These are phyloP conservation scores for Enchytraeus crypticus DNA, from an alignment of 2,888 invertebrate species.

Conservation along the genomic window DNA sequence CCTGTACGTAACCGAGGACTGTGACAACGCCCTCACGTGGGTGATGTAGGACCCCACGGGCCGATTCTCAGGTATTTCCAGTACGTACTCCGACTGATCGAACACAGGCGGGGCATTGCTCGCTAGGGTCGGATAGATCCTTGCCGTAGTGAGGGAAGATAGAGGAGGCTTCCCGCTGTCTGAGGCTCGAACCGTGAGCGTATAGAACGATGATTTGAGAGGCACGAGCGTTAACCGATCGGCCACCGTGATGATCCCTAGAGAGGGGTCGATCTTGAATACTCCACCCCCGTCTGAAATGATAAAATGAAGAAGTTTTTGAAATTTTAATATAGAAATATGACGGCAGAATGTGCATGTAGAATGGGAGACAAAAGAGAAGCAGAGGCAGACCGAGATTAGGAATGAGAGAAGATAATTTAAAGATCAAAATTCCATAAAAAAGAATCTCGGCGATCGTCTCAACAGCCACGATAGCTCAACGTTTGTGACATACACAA, in stretches of 20 bases:
- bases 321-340: too few species aligned
- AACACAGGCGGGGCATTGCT: constrained; percentile 91
- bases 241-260: constrained; percentile 58
- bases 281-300: constrained; percentile 76
- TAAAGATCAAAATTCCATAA: too few species aligned
- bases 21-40: constrained; percentile 34
- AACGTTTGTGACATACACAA: too few species aligned
- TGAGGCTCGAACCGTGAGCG: constrained; percentile 76
- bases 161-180: constrained; percentile 69
- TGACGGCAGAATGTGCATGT: too few species aligned
- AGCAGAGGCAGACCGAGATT: too few species aligned
- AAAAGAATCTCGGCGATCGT: too few species aligned
- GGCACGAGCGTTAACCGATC: constrained; percentile 56
- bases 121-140: constrained; percentile 77
- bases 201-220: constrained; percentile 56
- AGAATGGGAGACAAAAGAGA: too few species aligned
- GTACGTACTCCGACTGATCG: constrained; percentile 33
- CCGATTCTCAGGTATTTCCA: constrained; percentile 37
- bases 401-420: too few species aligned
- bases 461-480: too few species aligned
- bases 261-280: constrained; percentile 69
- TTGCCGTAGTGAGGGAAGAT: constrained; percentile 71
- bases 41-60: constrained; percentile 32
- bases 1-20: constrained; percentile 54
- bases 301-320: too few species aligned